Evolutionary conservation across 2,113 vertebrate species (phyloP).

Genomic region (Paramisgurnus dabryanus): DNA sequence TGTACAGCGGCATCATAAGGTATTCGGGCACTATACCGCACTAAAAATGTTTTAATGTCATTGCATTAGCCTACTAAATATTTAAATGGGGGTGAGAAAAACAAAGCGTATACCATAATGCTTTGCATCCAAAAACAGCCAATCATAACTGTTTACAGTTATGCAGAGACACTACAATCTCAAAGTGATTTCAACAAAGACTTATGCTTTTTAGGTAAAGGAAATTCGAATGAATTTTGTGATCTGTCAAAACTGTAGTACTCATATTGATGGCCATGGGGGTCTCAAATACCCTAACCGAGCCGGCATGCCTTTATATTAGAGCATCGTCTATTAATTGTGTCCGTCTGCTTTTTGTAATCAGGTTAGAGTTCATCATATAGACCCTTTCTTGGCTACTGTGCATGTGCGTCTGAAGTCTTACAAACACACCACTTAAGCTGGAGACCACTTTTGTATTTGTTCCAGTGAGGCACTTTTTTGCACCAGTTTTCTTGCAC

Average conservation of each 20-base stretch:
- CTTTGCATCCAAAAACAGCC: too few relatives aligned
- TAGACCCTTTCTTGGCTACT: conserved; percentile 44
- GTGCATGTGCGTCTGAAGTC: conserved; percentile 18
- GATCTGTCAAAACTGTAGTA: background rate
- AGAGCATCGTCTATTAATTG: conserved; percentile 67
- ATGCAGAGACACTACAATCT: too few relatives aligned
- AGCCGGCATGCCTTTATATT: background rate
- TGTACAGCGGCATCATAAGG: too few relatives aligned
- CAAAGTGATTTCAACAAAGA: too few relatives aligned
- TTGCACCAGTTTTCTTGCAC: conserved; percentile 26
- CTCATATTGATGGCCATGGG: background rate
- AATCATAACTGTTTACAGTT: too few relatives aligned
- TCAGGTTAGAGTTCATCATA: conserved; percentile 62
- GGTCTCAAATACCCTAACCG: background rate
- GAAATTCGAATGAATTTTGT: background rate
- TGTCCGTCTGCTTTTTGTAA: conserved; percentile 63
- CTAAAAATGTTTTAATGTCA: too few relatives aligned
- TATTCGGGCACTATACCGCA: too few relatives aligned
- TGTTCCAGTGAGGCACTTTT: conserved; percentile 34
- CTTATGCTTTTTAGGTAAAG: background rate
- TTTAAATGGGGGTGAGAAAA: too few relatives aligned
- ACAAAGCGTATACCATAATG: too few relatives aligned
- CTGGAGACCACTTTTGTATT: background rate
- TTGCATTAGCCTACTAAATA: too few relatives aligned
- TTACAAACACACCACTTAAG: conserved; percentile 8